Percentiles rank a stretch among this genome's conserved stretches.
Conservation (phyloP, 2,113 vertebrate genomes). For the Dasypus novemcinctus region DNA sequence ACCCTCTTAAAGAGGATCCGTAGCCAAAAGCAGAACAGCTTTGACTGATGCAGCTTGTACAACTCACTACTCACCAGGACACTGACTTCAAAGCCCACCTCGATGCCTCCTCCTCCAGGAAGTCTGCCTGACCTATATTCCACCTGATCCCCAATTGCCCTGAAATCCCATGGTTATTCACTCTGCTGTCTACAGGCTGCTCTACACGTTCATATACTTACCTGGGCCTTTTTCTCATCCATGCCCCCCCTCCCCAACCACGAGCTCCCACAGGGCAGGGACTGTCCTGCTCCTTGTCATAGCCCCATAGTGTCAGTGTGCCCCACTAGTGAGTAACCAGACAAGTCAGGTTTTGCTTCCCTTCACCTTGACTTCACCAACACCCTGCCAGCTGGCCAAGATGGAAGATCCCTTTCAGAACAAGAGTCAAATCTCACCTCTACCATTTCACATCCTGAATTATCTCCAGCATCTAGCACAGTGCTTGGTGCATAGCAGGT, state of each 20-base stretch:
- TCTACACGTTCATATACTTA: neutral
- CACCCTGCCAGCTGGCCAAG: neutral
- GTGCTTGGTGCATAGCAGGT: neutral
- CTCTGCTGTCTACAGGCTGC: neutral
- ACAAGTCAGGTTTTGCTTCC: neutral
- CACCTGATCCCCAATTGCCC: neutral
- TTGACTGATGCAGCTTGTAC: neutral
- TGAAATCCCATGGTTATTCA: neutral
- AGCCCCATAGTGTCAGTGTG: neutral
- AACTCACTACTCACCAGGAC: neutral
- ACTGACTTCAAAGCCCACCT: neutral
- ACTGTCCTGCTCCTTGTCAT: neutral
- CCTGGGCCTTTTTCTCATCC: neutral
- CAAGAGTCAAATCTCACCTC: neutral
- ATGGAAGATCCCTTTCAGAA: neutral
- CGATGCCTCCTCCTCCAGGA: neutral
- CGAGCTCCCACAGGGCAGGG: neutral
- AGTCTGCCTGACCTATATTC: neutral
- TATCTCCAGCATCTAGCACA: neutral
- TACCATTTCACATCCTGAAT: neutral
- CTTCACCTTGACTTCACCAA: neutral
- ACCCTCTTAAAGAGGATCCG: neutral
- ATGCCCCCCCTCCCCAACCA: accelerated
- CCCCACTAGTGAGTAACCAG: neutral
- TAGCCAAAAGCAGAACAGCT: neutral